These are phyloP conservation scores for Myotis myotis DNA, from an alignment of 2,797 vertebrate species.

Conservation along the genomic window DNA sequence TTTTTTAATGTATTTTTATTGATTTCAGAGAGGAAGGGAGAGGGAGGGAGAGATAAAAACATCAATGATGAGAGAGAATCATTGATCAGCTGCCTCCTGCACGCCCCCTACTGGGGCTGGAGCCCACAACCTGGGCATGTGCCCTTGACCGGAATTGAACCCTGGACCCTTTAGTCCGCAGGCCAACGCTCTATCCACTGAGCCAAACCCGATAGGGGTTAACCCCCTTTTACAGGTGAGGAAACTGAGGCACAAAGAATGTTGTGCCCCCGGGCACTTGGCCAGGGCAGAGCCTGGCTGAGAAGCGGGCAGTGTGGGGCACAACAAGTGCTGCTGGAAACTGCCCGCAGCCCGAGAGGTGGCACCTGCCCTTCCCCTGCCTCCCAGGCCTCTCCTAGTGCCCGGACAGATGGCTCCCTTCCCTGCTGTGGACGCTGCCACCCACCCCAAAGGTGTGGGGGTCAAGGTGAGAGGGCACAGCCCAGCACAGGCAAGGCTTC, in stretches of 20 bases:
- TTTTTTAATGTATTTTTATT: too few relatives aligned
- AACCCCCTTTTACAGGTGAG: neutral
- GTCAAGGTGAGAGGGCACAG: too few relatives aligned
- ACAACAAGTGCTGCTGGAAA: rapidly evolving
- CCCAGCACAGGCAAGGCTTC: neutral
- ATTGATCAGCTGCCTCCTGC: too few relatives aligned
- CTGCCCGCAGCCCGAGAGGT: rapidly evolving
- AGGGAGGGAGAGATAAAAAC: too few relatives aligned
- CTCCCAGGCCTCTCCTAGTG: neutral
- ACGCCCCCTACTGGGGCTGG: too few relatives aligned
- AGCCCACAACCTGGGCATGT: too few relatives aligned
- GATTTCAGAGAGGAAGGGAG: too few relatives aligned
- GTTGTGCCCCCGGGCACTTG: neutral
- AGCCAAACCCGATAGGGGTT: too few relatives aligned
- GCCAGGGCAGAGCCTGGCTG: neutral
- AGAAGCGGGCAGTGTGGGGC: neutral
- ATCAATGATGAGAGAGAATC: too few relatives aligned
- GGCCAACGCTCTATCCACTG: too few relatives aligned
- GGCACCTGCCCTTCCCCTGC: neutral
- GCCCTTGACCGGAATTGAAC: too few relatives aligned
- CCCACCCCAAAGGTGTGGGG: neutral
- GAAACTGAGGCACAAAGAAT: neutral
- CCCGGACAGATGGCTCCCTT: neutral
- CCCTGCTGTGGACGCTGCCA: neutral
- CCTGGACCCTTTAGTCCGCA: too few relatives aligned